Base-by-base conservation (phyloP, 2,888 invertebrate species). In the Stenurella melanura region DNA sequence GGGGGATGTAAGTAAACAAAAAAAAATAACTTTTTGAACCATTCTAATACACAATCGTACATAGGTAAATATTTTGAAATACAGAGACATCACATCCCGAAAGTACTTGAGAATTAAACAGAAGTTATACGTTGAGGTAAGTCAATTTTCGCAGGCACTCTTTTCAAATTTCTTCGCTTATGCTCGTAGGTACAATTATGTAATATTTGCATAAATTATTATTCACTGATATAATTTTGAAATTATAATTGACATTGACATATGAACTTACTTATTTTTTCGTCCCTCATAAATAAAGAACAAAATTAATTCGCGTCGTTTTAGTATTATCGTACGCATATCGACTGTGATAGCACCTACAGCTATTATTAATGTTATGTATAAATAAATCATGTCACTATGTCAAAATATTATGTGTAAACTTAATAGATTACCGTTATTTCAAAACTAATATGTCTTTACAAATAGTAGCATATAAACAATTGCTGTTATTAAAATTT, bases 401-500 rank as follows among this genome's bases (percentile, higher is more conserved):
- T 58, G 64, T 70, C 70, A 42, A 19, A 63, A 75, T n/a, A n/a
- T 60, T 26, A 30, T 70, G 56, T 64, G 57, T 57, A 42, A 74
- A 56, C 56, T 26, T 50, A 61, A 38, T 69, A 56, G 50, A 67
- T 63, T n/a, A 18, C 4, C 18, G 54, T 19, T 12, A 54, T 74
- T 74, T 68, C 68, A 60, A 56, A 68, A 74, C 60, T 30, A 54
- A 26, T 54, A 17, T 50, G 34, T 69, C 17, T 74, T 74, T 68
- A 19, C 69, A 69, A 69, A 69, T 19, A 57, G 19, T 34, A 58
- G 34, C 38, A 19, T 18, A 63, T 61, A 57, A 75, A 64, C 70
- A 63, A 70, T 75, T 56, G 64, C 30, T 21, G 30, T 69, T 74
- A 73, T 73, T 73, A 66, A 66, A 73, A 73, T 73, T 75, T 61